Evolutionary conservation across 1,140 invertebrate genomes (phyloP).

Genomic region (Hydropsyche tenuis): DNA sequence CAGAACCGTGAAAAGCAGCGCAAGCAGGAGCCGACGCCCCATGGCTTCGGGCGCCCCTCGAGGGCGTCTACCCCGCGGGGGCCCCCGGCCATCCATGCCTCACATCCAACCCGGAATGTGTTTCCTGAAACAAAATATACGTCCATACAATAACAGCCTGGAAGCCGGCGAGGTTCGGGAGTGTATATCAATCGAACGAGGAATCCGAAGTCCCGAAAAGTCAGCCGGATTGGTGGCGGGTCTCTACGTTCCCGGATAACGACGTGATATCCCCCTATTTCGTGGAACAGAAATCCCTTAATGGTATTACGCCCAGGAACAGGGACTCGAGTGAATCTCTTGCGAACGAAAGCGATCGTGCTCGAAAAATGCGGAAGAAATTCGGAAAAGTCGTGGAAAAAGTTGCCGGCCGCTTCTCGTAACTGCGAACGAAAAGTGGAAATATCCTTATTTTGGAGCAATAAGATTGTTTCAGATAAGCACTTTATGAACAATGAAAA

Average conservation of each 20-base stretch:
- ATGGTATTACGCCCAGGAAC: slow-evolving; percentile 25
- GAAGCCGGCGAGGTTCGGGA: too few species aligned
- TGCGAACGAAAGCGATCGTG: slow-evolving; percentile 22
- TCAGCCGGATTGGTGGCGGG: background rate
- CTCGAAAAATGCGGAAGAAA: too few species aligned
- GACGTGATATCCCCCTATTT: slow-evolving; percentile 17
- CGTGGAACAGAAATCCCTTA: slow-evolving; percentile 27
- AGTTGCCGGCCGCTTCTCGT: too few species aligned
- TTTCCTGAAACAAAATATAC: slow-evolving; percentile 36
- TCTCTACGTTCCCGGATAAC: background rate
- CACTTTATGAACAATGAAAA: too few species aligned
- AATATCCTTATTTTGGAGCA: too few species aligned
- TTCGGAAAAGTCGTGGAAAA: background rate
- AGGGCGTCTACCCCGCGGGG: slow-evolving; percentile 41
- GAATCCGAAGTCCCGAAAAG: slow-evolving; percentile 3
- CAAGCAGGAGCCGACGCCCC: slow-evolving; percentile 38
- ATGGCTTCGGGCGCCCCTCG: slow-evolving; percentile 36
- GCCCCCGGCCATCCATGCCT: slow-evolving; percentile 42
- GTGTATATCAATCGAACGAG: too few species aligned
- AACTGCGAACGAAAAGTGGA: too few species aligned
- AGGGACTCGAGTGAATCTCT: slow-evolving; percentile 11
- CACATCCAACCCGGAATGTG: slow-evolving; percentile 28
- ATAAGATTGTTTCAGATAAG: too few species aligned
- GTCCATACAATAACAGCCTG: background rate
- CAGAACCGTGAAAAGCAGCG: slow-evolving; percentile 36